Conservation (phyloP, 1,140 invertebrate genomes). For the Nasonia longicornis region DNA sequence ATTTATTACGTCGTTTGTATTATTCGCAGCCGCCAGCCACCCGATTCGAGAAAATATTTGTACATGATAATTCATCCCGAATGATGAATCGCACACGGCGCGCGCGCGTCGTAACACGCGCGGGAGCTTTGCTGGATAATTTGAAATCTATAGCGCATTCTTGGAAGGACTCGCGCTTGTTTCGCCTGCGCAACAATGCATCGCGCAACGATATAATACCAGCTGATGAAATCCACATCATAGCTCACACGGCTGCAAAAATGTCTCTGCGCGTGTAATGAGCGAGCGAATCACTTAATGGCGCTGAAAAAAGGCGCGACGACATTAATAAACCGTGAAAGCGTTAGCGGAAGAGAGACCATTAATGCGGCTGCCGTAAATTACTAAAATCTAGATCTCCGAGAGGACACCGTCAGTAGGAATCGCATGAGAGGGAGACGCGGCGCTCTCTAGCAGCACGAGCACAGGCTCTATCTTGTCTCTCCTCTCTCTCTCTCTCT, state of each 20-base stretch:
- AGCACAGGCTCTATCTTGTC: neutral
- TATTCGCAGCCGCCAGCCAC: slow-evolving; percentile 11
- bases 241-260: neutral
- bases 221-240: neutral
- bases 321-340: slow-evolving; percentile 42
- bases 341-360: neutral
- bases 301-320: slow-evolving; percentile 4
- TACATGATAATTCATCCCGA: slow-evolving; percentile 35
- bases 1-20: slow-evolving; percentile 25
- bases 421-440: slow-evolving; percentile 25
- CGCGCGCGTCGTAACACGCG: neutral
- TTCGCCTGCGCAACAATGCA: neutral
- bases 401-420: slow-evolving; percentile 15
- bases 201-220: neutral
- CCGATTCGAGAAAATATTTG: slow-evolving; percentile 31
- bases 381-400: slow-evolving; percentile 46
- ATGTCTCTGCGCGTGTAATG: neutral
- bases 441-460: neutral
- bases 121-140: slow-evolving; percentile 16
- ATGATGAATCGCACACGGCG: slow-evolving; percentile 26
- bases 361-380: slow-evolving; percentile 42
- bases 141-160: slow-evolving; percentile 24
- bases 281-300: neutral
- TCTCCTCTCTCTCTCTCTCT: neutral
- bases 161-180: neutral